Conservation (phyloP, 2,113 vertebrate genomes). For the Loxodonta africana region DNA sequence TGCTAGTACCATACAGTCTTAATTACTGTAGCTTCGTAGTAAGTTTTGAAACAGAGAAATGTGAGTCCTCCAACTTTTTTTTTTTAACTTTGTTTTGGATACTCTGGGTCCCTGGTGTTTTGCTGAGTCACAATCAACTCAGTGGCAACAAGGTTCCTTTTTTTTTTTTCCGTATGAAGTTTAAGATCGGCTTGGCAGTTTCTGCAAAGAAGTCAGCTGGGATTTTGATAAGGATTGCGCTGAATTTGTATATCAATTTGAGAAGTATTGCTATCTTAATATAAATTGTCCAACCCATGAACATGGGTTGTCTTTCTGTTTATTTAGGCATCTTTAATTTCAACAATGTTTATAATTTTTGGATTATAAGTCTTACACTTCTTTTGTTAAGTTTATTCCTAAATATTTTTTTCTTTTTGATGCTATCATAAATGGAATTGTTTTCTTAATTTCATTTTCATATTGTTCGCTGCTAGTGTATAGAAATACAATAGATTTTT, state of each 20-base stretch:
- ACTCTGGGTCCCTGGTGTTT: not conserved
- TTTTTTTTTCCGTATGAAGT: not conserved
- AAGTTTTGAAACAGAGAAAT: not conserved
- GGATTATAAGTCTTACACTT: not conserved
- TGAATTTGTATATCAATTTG: not conserved
- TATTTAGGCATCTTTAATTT: not conserved
- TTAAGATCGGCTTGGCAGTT: slow-evolving; percentile 8
- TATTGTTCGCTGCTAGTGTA: not conserved
- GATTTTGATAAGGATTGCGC: not conserved
- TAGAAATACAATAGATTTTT: not conserved
- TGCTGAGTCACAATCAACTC: no score
- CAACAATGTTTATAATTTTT: not conserved
- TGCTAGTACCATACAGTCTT: not conserved
- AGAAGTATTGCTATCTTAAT: not conserved
- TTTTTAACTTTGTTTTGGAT: not conserved
- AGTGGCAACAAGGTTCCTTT: no score
- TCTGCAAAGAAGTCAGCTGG: not conserved
- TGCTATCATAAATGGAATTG: no score
- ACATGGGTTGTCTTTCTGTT: not conserved
- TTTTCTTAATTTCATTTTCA: not conserved
- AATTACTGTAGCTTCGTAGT: not conserved
- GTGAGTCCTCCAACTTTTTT: not conserved
- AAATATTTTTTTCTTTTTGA: no score
- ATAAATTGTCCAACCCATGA: not conserved
- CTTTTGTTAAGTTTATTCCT: no score